A percentile compares a stretch with the other conserved stretches of the same genome.
These are phyloP conservation scores for Apteryx owenii DNA, from an alignment of 2,113 vertebrate species.

Conservation along the genomic window DNA sequence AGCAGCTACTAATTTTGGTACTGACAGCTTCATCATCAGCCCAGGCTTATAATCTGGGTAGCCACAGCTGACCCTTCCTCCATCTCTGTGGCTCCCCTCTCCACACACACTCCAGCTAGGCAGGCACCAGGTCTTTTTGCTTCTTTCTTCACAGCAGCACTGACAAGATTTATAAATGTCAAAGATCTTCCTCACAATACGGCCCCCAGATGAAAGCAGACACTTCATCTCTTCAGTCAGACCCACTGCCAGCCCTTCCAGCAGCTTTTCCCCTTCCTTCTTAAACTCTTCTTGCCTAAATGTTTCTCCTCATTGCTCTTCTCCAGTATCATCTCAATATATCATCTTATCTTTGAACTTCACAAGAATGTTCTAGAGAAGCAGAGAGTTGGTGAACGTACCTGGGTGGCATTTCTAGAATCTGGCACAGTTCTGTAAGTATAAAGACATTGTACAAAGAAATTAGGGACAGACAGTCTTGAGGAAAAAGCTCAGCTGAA, in stretches of 20 bases:
- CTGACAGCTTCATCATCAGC: neutral
- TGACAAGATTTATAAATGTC: neutral
- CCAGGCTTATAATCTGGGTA: neutral
- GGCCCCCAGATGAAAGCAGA: neutral
- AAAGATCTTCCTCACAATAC: neutral
- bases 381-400: neutral
- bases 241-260: neutral
- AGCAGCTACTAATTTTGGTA: neutral
- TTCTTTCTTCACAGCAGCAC: neutral
- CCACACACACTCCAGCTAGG: neutral
- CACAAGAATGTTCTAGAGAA: neutral
- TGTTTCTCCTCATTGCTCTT: rapidly evolving
- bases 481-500: neutral
- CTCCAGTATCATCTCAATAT: neutral
- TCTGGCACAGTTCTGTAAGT: neutral
- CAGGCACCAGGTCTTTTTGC: no score
- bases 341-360: neutral
- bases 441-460: neutral
- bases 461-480: neutral
- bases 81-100: neutral
- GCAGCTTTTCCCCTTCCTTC: neutral
- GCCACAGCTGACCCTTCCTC: neutral
- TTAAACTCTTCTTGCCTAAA: neutral
- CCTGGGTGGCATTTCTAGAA: neutral
- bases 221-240: neutral